These are phyloP conservation scores for Nipponia nippon DNA, from an alignment of 2,113 vertebrate species.

Conservation along the genomic window DNA sequence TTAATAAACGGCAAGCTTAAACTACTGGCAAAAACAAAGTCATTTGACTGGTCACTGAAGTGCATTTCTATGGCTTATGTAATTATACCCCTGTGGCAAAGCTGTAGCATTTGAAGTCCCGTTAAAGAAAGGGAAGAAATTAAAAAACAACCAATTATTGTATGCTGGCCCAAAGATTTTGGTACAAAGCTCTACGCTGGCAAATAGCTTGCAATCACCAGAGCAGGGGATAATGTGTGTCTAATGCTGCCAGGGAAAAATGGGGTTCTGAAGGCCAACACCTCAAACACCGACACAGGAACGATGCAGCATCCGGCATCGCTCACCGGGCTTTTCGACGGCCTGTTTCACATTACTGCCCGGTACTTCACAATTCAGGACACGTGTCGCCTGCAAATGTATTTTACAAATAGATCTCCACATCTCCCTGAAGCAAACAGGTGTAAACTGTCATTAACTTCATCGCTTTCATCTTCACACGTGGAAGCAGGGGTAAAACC, in stretches of 20 bases:
- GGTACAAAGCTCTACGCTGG: background rate
- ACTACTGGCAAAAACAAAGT: constrained; percentile 6
- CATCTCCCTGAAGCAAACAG: background rate
- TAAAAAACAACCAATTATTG: background rate
- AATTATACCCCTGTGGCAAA: constrained; percentile 7
- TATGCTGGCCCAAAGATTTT: background rate
- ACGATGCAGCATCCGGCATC: background rate
- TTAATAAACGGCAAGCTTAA: constrained; percentile 17
- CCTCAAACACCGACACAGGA: background rate
- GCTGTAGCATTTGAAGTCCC: background rate
- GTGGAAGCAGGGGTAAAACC: background rate
- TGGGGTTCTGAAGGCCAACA: background rate
- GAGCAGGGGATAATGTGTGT: background rate
- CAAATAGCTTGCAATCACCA: background rate
- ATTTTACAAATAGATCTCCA: background rate
- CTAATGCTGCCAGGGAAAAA: background rate
- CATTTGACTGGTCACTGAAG: constrained; percentile 30
- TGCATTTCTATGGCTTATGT: background rate
- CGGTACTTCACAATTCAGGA: background rate
- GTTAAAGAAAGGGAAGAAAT: background rate
- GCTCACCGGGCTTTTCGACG: background rate
- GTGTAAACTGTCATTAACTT: background rate
- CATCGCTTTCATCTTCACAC: background rate
- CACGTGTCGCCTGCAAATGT: accelerated
- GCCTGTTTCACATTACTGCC: background rate